Percentiles rank a stretch among this genome's conserved stretches.
These are phyloP conservation scores for Hormaphis cornu DNA, from an alignment of 1,140 invertebrate genomes.

Conservation along the genomic window DNA sequence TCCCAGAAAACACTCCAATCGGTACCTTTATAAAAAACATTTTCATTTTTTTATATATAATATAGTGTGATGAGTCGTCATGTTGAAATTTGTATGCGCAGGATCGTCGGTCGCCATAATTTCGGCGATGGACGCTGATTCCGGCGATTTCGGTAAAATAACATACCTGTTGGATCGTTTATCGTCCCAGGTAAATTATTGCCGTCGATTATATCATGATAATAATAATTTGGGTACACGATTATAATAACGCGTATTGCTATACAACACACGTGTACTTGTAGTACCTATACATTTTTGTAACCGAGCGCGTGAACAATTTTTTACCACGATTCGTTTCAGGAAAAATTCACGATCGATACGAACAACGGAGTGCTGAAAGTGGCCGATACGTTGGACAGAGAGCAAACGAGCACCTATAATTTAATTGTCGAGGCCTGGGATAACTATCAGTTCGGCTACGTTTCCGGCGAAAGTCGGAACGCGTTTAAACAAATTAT, in stretches of 20 bases:
- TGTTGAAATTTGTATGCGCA: constrained; percentile 28
- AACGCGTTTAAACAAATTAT: constrained; percentile 85
- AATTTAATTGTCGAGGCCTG: constrained; percentile 81
- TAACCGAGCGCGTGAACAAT: no score
- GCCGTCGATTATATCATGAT: not conserved
- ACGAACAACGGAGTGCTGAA: constrained; percentile 70
- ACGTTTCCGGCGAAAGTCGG: constrained; percentile 75
- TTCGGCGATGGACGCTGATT: constrained; percentile 72
- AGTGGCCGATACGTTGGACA: constrained; percentile 69
- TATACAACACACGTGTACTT: no score
- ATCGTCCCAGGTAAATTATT: constrained; percentile 59
- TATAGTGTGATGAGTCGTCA: not conserved
- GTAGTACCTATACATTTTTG: no score
- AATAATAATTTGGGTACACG: constrained; percentile 3
- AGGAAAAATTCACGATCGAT: constrained; percentile 77
- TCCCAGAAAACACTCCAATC: constrained; percentile 65
- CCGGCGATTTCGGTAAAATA: constrained; percentile 79
- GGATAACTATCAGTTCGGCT: constrained; percentile 91
- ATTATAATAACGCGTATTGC: no score
- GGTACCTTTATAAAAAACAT: constrained; percentile 47
- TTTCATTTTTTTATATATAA: not conserved
- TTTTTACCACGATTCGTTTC: no score
- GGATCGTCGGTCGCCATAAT: constrained; percentile 62
- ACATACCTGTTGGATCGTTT: constrained; percentile 78
- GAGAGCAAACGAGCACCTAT: constrained; percentile 66